These are phyloP conservation scores for Habrosyne pyritoides DNA, from an alignment of 2,888 invertebrate genomes.

Conservation along the genomic window DNA sequence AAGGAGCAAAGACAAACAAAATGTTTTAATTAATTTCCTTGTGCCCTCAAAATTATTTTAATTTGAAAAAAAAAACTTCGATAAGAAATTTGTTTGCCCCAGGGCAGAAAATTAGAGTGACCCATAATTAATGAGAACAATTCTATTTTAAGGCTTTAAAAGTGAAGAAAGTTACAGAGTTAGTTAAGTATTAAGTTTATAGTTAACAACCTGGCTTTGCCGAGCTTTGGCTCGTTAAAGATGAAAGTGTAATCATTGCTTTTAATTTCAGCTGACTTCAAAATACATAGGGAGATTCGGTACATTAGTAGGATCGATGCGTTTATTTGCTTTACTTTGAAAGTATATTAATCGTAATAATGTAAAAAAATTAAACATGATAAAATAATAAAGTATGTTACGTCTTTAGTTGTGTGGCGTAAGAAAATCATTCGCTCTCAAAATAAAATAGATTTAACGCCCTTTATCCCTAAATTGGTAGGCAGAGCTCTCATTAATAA, in stretches of 20 bases:
- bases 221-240: not conserved
- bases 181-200: slow-evolving; percentile 6
- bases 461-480: no score
- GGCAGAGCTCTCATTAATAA: no score
- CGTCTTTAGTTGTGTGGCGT: no score
- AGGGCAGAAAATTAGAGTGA: not conserved
- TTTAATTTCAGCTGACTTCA: not conserved
- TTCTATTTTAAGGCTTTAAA: not conserved
- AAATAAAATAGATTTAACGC: no score
- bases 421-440: no score
- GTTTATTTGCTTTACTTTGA: no score
- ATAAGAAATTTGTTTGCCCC: not conserved
- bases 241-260: slow-evolving; percentile 3
- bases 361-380: no score
- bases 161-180: not conserved
- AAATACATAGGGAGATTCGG: not conserved
- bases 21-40: slow-evolving; percentile 4
- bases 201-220: not conserved
- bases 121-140: not conserved
- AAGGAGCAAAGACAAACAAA: slow-evolving; percentile 1
- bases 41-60: not conserved
- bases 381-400: no score
- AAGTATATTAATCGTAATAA: no score
- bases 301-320: no score
- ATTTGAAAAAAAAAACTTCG: not conserved